These are phyloP conservation scores for Peromyscus melanophrys DNA, from an alignment of 2,797 vertebrate genomes.

Conservation along the genomic window DNA sequence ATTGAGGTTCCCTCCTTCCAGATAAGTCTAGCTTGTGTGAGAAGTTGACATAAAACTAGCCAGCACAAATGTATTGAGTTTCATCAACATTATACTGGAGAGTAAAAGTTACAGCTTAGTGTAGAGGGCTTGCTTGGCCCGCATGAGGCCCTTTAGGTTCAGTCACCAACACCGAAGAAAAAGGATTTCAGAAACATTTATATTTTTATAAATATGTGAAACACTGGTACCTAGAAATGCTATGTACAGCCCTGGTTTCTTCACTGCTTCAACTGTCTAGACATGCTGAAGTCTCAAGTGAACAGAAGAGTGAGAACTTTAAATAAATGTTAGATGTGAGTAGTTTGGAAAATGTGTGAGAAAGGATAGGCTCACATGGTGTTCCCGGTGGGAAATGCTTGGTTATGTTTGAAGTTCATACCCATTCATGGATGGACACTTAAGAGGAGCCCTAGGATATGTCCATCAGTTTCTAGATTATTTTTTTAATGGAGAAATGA, in stretches of 20 bases:
- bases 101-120: neutral
- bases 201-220: conserved; percentile 25
- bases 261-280: neutral
- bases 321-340: neutral
- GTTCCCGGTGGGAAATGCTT: neutral
- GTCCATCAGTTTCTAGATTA: neutral
- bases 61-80: neutral
- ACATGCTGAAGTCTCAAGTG: neutral
- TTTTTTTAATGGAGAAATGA: neutral
- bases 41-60: neutral
- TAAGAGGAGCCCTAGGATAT: neutral
- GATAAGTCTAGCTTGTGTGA: neutral
- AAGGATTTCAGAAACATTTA: conserved; percentile 33
- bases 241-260: neutral
- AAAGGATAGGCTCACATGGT: conserved; percentile 10
- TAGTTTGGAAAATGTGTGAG: conserved; percentile 40
- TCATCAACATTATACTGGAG: neutral
- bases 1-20: neutral
- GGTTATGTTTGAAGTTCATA: conserved; percentile 9
- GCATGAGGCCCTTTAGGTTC: neutral
- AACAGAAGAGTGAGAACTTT: conserved; percentile 5
- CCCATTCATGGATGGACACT: neutral
- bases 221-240: conserved; percentile 11
- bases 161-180: neutral
- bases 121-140: neutral